Percentiles rank a stretch among this genome's conserved stretches.
phyloP scores from a whole-genome alignment of 2,888 invertebrate species.

The Tryphoninae sp. region DNA sequence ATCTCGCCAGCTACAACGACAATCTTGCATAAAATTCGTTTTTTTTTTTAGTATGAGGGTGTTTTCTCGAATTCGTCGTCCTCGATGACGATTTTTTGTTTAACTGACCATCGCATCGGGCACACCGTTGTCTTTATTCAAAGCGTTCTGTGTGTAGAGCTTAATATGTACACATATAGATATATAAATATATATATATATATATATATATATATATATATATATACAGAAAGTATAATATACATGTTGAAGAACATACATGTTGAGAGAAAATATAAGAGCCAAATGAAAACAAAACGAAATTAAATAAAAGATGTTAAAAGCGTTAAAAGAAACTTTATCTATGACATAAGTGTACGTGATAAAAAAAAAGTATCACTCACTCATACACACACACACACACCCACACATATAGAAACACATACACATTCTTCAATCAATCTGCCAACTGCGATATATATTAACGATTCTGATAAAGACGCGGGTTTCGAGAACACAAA shows the following conservation, averaged over 20 bases:
- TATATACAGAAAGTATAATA: slow-evolving; percentile 8
- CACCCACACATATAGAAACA: neutral
- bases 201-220: slow-evolving; percentile 24
- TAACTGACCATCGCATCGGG: slow-evolving; percentile 15
- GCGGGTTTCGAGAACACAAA: slow-evolving; percentile 15
- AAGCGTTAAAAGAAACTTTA: slow-evolving; percentile 26
- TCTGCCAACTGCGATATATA: slow-evolving; percentile 33
- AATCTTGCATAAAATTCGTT: neutral
- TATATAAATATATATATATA: slow-evolving; percentile 21
- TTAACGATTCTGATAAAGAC: slow-evolving; percentile 14
- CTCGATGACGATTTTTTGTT: slow-evolving; percentile 22
- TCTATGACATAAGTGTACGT: slow-evolving; percentile 1
- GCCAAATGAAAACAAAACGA: slow-evolving; percentile 27
- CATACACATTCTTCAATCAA: slow-evolving; percentile 36
- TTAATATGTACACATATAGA: slow-evolving; percentile 31
- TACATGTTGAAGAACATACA: slow-evolving; percentile 2
- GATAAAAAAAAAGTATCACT: neutral
- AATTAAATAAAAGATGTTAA: slow-evolving; percentile 34
- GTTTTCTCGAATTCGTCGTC: slow-evolving; percentile 52
- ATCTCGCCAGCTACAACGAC: neutral
- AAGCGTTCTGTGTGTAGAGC: slow-evolving; percentile 61
- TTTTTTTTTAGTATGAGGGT: slow-evolving; percentile 1
- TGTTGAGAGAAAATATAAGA: slow-evolving; percentile 38
- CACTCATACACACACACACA: neutral
- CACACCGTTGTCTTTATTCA: slow-evolving; percentile 42